These are phyloP conservation scores for Oncopeltus fasciatus DNA, from an alignment of 1,140 invertebrate species.

Conservation along the genomic window DNA sequence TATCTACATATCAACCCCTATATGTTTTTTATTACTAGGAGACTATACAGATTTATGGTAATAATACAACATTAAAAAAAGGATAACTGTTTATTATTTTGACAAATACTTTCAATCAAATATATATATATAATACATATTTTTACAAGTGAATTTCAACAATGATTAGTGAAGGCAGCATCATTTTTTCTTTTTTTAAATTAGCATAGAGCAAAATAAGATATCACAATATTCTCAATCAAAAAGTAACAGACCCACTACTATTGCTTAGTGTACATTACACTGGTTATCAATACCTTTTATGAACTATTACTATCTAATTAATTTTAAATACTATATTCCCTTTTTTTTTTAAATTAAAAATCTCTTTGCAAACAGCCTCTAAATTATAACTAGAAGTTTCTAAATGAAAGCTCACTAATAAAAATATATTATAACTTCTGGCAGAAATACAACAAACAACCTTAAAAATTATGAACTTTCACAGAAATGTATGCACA, in stretches of 20 bases:
- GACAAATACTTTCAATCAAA: slow-evolving; percentile 2
- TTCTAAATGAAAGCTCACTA: slow-evolving; percentile 1
- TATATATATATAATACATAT: slow-evolving; percentile 10
- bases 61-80: too few species aligned
- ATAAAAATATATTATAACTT: too few species aligned
- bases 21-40: too few species aligned
- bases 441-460: too few species aligned
- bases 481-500: too few species aligned
- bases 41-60: too few species aligned
- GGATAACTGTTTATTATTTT: slow-evolving; percentile 4
- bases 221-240: slow-evolving; percentile 1
- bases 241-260: neutral
- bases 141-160: slow-evolving; percentile 5
- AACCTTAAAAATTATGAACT: too few species aligned
- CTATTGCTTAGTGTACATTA: slow-evolving; percentile 4
- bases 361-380: neutral
- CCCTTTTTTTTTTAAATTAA: neutral
- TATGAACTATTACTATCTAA: neutral
- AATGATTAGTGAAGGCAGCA: slow-evolving; percentile 5
- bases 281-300: neutral
- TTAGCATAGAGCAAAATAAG: slow-evolving; percentile 4
- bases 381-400: neutral
- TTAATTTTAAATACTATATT: neutral
- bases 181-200: neutral
- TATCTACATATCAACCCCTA: too few species aligned